A percentile compares a stretch with the other conserved stretches of the same genome.
Evolutionary conservation across 2,797 vertebrate species (phyloP).

Genomic region (Tapera naevia): DNA sequence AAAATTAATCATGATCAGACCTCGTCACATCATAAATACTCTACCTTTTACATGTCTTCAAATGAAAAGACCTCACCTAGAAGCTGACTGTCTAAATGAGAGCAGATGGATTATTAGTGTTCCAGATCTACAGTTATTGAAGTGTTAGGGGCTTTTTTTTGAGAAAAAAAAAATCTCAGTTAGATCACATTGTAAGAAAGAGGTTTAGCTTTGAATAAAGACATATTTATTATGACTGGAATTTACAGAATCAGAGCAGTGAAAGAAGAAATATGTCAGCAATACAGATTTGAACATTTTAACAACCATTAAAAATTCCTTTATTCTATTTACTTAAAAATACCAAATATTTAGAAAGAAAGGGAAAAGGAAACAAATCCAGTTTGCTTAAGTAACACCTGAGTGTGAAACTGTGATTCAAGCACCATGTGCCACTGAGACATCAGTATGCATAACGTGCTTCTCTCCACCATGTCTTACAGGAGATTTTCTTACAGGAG

Average conservation of each 20-base stretch:
- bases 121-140: not conserved
- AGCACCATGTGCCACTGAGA: not conserved
- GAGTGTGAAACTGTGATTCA: not conserved
- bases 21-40: not conserved
- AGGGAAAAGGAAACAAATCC: not conserved
- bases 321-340: not conserved
- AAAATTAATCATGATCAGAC: not conserved
- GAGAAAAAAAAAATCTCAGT: not conserved
- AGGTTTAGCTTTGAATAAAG: not conserved
- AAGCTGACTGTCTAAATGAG: not conserved
- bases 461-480: not conserved
- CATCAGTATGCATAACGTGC: not conserved
- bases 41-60: not conserved
- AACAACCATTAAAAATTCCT: not conserved
- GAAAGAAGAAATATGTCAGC: not conserved
- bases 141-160: not conserved
- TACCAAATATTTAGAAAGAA: not conserved
- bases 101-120: not conserved
- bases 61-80: not conserved
- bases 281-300: not conserved
- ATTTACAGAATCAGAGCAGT: not conserved
- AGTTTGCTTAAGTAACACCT: not conserved
- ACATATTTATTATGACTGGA: not conserved
- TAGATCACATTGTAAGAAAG: not conserved
- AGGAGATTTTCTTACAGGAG: not conserved